phyloP scores from a whole-genome alignment of 2,113 vertebrate species.

The Eleginops maclovinus region DNA sequence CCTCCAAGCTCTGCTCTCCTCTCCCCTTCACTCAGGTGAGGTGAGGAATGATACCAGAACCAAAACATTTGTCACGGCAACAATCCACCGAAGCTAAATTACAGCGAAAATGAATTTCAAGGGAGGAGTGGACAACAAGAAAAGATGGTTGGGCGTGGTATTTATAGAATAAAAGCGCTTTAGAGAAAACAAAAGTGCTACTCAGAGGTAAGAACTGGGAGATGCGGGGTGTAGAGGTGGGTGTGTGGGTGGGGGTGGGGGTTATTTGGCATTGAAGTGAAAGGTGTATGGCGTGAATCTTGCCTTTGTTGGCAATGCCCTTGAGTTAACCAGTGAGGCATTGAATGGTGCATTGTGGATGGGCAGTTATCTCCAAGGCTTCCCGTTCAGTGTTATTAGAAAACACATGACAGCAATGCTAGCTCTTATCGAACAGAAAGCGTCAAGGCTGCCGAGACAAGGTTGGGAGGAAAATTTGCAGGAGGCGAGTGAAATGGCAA shows the following conservation, averaged over 20 bases:
- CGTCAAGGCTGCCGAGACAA: slow-evolving; percentile 59
- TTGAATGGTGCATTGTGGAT: slow-evolving; percentile 73
- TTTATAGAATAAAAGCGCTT: slow-evolving; percentile 63
- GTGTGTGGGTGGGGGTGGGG: no score
- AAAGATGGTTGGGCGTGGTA: slow-evolving; percentile 37
- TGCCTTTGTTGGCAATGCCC: slow-evolving; percentile 70
- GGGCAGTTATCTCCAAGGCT: slow-evolving; percentile 79
- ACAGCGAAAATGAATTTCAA: slow-evolving; percentile 47
- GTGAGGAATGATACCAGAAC: slow-evolving; percentile 71
- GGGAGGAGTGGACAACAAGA: slow-evolving; percentile 53
- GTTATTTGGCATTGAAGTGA: slow-evolving; percentile 60
- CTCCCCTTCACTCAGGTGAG: slow-evolving; percentile 55
- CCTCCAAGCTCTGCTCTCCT: slow-evolving; percentile 31
- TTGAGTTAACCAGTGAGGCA: slow-evolving; percentile 72
- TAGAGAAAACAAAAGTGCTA: slow-evolving; percentile 41
- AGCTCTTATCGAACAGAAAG: slow-evolving; percentile 46
- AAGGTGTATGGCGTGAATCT: slow-evolving; percentile 63
- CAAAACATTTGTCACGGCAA: slow-evolving; percentile 74
- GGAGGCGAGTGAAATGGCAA: slow-evolving; percentile 34
- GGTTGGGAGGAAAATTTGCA: slow-evolving; percentile 53
- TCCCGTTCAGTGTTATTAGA: slow-evolving; percentile 65
- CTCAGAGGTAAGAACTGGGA: neutral
- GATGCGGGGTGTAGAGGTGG: neutral
- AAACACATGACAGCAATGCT: slow-evolving; percentile 62
- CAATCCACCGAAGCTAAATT: slow-evolving; percentile 67